A percentile compares a stretch with the other conserved stretches of the same genome.
These are phyloP conservation scores for Samia ricini DNA, from an alignment of 1,140 invertebrate genomes.

Conservation along the genomic window DNA sequence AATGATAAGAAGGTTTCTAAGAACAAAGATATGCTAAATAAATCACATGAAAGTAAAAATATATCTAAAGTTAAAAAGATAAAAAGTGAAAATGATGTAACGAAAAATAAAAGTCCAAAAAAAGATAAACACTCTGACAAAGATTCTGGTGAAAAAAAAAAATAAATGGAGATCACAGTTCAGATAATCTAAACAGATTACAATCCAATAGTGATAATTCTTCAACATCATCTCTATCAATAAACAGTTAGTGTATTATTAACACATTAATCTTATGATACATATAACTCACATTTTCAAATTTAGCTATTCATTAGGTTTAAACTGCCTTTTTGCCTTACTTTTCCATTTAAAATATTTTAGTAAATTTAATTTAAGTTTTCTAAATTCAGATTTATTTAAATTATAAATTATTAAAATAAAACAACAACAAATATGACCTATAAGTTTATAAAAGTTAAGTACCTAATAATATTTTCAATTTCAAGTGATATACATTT, in stretches of 20 bases:
- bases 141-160: not conserved
- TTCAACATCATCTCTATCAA: not conserved
- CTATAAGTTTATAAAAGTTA: too few relatives aligned
- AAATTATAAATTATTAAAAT: too few relatives aligned
- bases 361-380: too few relatives aligned
- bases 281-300: not conserved
- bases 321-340: too few relatives aligned
- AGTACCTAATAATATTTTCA: too few relatives aligned
- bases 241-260: not conserved
- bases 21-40: slow-evolving; percentile 13
- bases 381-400: too few relatives aligned
- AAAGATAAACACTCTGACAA: slow-evolving; percentile 8
- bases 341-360: too few relatives aligned
- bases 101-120: slow-evolving; percentile 21
- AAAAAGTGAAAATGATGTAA: slow-evolving; percentile 14
- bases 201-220: not conserved
- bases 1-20: slow-evolving; percentile 6
- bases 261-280: not conserved
- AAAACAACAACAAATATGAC: too few relatives aligned
- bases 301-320: too few relatives aligned
- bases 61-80: slow-evolving; percentile 18
- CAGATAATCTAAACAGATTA: not conserved
- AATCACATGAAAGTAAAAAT: not conserved
- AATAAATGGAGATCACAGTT: not conserved
- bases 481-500: too few relatives aligned